Percentiles rank a stretch among this genome's conserved stretches.
Conservation (phyloP, 2,113 vertebrate genomes). For the Platichthys flesus region DNA sequence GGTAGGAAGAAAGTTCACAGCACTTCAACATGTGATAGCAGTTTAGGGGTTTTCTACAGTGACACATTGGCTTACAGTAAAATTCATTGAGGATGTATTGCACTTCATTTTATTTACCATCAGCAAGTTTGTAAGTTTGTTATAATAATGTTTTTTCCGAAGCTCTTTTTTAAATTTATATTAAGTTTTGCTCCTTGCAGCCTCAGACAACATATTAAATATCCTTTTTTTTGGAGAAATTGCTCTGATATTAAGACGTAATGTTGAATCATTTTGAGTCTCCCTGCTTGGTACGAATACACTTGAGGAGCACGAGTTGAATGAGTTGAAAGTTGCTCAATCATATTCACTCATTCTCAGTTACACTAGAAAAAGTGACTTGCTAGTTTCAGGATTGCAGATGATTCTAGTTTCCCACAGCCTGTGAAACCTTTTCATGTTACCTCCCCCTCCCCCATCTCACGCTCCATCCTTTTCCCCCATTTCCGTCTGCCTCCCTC, state of each 20-base stretch:
- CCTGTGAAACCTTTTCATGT: slow-evolving; percentile 58
- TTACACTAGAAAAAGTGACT: slow-evolving; percentile 67
- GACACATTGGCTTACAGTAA: not conserved
- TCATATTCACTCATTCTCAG: slow-evolving; percentile 61
- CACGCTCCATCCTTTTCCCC: slow-evolving; percentile 54
- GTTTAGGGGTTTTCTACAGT: not conserved
- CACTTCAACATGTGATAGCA: not conserved
- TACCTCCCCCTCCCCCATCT: slow-evolving; percentile 11
- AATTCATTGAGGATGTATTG: not conserved
- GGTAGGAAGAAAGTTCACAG: slow-evolving; percentile 78
- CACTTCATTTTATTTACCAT: not conserved
- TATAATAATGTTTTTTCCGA: not conserved
- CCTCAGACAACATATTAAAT: not conserved
- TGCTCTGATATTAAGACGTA: not conserved
- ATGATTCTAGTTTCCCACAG: slow-evolving; percentile 69
- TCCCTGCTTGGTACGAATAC: too few species aligned
- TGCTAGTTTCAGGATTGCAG: slow-evolving; percentile 69
- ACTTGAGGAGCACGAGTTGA: too few species aligned
- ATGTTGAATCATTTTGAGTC: not conserved
- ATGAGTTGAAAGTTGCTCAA: slow-evolving; percentile 5
- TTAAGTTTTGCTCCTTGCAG: not conserved
- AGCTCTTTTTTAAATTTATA: not conserved
- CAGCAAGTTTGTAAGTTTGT: not conserved
- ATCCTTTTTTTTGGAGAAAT: too few species aligned
- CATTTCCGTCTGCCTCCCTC: slow-evolving; percentile 30